Base-by-base conservation (phyloP, 2,113 vertebrate genomes). In the Condylura cristata region DNA sequence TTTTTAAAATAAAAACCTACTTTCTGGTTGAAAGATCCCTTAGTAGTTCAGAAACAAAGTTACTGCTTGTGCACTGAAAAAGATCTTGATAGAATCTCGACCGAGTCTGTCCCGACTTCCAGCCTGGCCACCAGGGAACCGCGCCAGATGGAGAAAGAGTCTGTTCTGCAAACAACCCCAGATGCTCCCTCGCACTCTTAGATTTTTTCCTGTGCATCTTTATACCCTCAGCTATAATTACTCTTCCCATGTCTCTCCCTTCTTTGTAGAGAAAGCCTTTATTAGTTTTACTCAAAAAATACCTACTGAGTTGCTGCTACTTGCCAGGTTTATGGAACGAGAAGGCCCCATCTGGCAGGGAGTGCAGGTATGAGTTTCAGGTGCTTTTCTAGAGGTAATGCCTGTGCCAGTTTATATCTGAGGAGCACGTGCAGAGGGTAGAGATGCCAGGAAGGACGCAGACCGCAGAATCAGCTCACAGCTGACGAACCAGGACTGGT, bases 381-480 rank as follows among this genome's bases (percentile, higher is more conserved):
- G 32, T 37, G 44, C 18, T 28, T 91, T 32, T 66, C 51, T n/a
- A 32, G 11, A 63, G 58, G 16, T 3, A 8, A 32, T 0, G 32
- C 3, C 26, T 58, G 6, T 28, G 24, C 18, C 32, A 22, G 44
- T 17, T 30, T 24, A 20, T 63, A 24, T 30, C 32, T 6, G 7
- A 11, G 14, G 32, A 48, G 7, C 34, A 5, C 3, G 1, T 7
- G 11, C 30, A 10, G 22, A 53, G 8, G 28, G 76, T 4, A 44
- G 14, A 4, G 6, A 82, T 14, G 10, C 5, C 4, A 22, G 74
- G 41, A 34, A 56, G 56, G 46, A 63, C 1, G n/a, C 2, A 9
- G 1, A 7, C 32, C 12, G 32, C 3, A 5, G 30, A 70, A 14
- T 4, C n/a, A 0, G n/a, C 11, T 4, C 17, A 0, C 39, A 5